A percentile compares a stretch with the other conserved stretches of the same genome.
Conservation (phyloP, 2,113 vertebrate species). For the Oncorhynchus keta region DNA sequence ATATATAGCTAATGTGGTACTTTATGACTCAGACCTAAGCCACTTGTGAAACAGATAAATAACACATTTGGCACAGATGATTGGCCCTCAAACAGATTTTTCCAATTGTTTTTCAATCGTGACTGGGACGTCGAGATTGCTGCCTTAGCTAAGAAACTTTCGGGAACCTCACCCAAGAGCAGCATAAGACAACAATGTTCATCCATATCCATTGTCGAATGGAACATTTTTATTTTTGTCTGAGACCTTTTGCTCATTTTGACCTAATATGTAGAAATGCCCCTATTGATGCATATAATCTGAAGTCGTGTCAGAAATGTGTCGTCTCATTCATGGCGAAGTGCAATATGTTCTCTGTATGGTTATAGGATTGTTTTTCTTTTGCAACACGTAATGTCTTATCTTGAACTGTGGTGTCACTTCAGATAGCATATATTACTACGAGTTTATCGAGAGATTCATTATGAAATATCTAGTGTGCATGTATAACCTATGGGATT, state of each 20-base stretch:
- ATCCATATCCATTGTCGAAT: too few species aligned
- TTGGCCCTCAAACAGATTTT: too few species aligned
- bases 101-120: too few species aligned
- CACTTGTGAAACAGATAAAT: too few species aligned
- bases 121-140: too few species aligned
- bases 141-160: too few species aligned
- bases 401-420: slow-evolving; percentile 1
- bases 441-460: not conserved
- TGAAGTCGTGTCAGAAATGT: not conserved
- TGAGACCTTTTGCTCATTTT: not conserved
- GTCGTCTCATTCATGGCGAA: not conserved
- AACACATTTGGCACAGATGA: too few species aligned
- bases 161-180: too few species aligned
- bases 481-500: not conserved
- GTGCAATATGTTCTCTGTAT: slow-evolving; percentile 7
- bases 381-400: slow-evolving; percentile 10
- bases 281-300: not conserved
- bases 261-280: not conserved
- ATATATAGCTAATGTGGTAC: too few species aligned
- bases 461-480: not conserved
- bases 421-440: not conserved
- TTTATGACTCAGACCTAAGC: too few species aligned
- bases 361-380: not conserved
- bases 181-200: too few species aligned
- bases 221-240: not conserved